Conservation (phyloP, 1,140 invertebrate species). For the Magallana ariakensis region DNA sequence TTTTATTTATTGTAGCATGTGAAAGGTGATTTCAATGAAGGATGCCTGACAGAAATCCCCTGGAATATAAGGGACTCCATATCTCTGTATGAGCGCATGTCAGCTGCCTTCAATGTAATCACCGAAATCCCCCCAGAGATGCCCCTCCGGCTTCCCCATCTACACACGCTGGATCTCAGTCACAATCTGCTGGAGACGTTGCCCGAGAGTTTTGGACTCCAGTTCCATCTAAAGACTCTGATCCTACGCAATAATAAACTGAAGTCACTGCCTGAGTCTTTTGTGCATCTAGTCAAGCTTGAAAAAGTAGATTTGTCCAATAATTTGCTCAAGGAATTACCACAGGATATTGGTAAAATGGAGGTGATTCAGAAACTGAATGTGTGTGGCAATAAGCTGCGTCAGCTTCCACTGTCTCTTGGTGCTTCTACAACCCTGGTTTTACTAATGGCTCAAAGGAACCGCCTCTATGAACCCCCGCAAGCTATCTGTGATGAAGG, state of each 20-base stretch:
- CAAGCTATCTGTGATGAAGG: slow-evolving; percentile 77
- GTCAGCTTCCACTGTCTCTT: slow-evolving; percentile 73
- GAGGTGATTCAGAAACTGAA: slow-evolving; percentile 75
- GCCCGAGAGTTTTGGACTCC: slow-evolving; percentile 77
- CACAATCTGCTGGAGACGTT: slow-evolving; percentile 74
- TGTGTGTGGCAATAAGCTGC: slow-evolving; percentile 77
- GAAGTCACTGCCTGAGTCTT: slow-evolving; percentile 70
- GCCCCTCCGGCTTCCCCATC: slow-evolving; percentile 77
- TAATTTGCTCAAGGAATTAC: slow-evolving; percentile 75
- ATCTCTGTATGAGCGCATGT: slow-evolving; percentile 75
- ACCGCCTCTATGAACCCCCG: slow-evolving; percentile 73
- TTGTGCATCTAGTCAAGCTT: slow-evolving; percentile 75
- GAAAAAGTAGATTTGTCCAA: slow-evolving; percentile 77
- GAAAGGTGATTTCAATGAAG: slow-evolving; percentile 67
- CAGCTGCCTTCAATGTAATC: slow-evolving; percentile 74
- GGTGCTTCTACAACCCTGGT: slow-evolving; percentile 69
- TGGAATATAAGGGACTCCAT: slow-evolving; percentile 74
- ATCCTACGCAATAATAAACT: slow-evolving; percentile 74
- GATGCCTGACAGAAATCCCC: slow-evolving; percentile 73
- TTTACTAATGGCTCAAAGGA: slow-evolving; percentile 74
- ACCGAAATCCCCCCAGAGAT: slow-evolving; percentile 76
- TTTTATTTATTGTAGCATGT: slow-evolving; percentile 70
- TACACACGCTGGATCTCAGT: slow-evolving; percentile 77
- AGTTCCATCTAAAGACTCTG: slow-evolving; percentile 77
- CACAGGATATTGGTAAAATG: slow-evolving; percentile 75